phyloP scores from a whole-genome alignment of 2,113 vertebrate species.

The Bubo scandiacus region DNA sequence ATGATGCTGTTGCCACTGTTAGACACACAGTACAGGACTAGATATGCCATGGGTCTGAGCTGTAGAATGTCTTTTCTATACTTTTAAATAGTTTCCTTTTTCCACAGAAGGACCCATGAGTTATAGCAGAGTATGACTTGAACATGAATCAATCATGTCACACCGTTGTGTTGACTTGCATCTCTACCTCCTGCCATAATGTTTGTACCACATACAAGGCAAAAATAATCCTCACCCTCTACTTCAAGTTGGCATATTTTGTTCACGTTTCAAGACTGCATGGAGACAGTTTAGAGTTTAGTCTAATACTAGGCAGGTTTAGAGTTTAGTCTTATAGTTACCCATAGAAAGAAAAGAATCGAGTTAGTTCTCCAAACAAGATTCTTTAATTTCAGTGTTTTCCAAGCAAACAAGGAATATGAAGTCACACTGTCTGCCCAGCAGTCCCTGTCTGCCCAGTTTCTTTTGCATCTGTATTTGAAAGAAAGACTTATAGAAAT shows the following conservation, averaged over 20 bases:
- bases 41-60: rapidly evolving
- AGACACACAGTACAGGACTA: neutral
- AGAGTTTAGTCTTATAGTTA: neutral
- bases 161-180: neutral
- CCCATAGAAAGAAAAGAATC: neutral
- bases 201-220: neutral
- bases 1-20: neutral
- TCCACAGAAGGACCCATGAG: neutral
- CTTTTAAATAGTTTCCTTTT: neutral
- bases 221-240: neutral
- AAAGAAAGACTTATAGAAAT: neutral
- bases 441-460: neutral
- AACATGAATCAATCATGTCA: neutral
- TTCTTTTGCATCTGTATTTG: neutral
- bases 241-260: neutral
- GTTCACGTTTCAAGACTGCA: neutral
- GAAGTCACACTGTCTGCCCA: neutral
- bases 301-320: no score
- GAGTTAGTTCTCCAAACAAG: neutral
- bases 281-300: neutral
- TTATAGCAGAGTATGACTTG: neutral
- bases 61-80: neutral
- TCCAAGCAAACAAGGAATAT: neutral
- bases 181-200: neutral
- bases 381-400: neutral